phyloP scores from a whole-genome alignment of 2,797 vertebrate species.

The Staurois parvus region DNA sequence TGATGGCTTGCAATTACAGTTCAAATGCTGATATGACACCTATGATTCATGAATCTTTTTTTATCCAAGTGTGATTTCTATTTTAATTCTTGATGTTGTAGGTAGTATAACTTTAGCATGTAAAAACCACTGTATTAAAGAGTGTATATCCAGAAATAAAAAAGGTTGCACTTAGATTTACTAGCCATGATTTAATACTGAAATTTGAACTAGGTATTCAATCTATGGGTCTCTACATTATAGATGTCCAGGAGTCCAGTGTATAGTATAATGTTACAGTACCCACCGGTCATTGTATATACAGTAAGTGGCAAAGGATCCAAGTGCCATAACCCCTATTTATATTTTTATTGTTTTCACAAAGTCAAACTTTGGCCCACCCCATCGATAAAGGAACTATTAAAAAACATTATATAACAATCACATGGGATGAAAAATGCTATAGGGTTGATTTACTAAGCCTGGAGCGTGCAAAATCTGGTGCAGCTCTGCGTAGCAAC shows the following conservation, averaged over 20 bases:
- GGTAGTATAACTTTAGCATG: constrained; percentile 24
- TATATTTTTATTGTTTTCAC: too few relatives aligned
- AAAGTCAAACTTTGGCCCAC: background rate
- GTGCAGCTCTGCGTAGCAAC: too few relatives aligned
- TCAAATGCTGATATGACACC: constrained; percentile 11
- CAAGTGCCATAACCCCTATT: too few relatives aligned
- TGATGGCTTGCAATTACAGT: constrained; percentile 17
- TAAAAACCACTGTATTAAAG: background rate
- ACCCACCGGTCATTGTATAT: too few relatives aligned
- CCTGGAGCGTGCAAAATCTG: too few relatives aligned
- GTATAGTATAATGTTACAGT: too few relatives aligned
- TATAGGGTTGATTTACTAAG: too few relatives aligned
- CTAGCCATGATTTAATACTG: background rate
- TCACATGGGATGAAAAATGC: background rate
- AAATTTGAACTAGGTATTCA: too few relatives aligned
- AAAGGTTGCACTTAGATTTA: background rate
- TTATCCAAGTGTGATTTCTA: constrained; percentile 41
- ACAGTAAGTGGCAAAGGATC: too few relatives aligned
- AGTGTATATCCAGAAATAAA: background rate
- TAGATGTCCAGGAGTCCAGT: too few relatives aligned
- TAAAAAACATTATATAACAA: background rate
- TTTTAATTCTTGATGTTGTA: constrained; percentile 19
- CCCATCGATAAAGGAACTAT: background rate
- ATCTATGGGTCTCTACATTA: too few relatives aligned
- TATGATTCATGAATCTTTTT: constrained; percentile 23